Evolutionary conservation across 2,797 vertebrate genomes (phyloP).

Genomic region (Lophius americanus): DNA sequence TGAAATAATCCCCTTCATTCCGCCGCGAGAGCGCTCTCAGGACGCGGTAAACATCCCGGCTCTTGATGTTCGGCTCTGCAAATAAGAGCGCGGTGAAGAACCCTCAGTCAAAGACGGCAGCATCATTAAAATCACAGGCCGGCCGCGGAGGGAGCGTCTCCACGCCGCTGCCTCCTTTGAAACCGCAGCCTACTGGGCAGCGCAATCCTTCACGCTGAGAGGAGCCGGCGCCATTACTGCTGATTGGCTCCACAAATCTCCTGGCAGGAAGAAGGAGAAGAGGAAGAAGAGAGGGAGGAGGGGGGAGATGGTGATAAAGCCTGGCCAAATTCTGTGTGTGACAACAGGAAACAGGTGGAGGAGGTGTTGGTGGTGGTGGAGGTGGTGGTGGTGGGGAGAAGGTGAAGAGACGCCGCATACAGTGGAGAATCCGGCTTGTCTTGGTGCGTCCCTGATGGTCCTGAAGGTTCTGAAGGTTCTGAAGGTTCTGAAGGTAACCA

Average conservation of each 20-base stretch:
- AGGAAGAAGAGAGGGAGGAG: slow-evolving; percentile 1
- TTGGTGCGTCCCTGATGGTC: slow-evolving; percentile 17
- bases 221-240: slow-evolving; percentile 54
- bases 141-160: slow-evolving; percentile 40
- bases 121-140: slow-evolving; percentile 70
- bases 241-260: slow-evolving; percentile 60
- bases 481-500: slow-evolving; percentile 52
- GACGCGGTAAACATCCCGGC: slow-evolving; percentile 9
- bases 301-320: slow-evolving; percentile 55
- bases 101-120: slow-evolving; percentile 44
- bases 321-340: slow-evolving; percentile 54
- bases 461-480: slow-evolving; percentile 43
- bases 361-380: slow-evolving; percentile 15
- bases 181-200: slow-evolving; percentile 57
- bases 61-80: slow-evolving; percentile 45
- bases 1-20: no score
- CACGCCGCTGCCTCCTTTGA: slow-evolving; percentile 60
- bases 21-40: background rate
- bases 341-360: slow-evolving; percentile 56
- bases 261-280: slow-evolving; percentile 38
- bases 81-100: slow-evolving; percentile 44
- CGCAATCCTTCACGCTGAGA: slow-evolving; percentile 52
- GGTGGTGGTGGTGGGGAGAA: slow-evolving; percentile 46
- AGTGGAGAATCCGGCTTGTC: slow-evolving; percentile 57
- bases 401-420: slow-evolving; percentile 45